Percentiles rank a stretch among this genome's conserved stretches.
Evolutionary conservation across 2,113 vertebrate species (phyloP).

Genomic region (Eulemur rufifrons): DNA sequence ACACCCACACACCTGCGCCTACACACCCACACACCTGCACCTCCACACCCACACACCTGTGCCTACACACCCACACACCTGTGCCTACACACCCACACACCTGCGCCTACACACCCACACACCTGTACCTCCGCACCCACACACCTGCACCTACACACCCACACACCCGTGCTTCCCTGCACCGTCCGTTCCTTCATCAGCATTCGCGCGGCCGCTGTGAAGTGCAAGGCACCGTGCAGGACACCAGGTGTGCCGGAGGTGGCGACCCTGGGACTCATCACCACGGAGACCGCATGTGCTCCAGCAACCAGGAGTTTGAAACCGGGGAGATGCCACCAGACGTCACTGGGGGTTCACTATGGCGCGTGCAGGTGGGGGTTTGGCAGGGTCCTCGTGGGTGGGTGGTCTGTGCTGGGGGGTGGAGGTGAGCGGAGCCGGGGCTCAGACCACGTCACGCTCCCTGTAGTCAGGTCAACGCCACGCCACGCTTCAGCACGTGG

Average conservation of each 20-base stretch:
- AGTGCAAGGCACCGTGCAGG: accelerated
- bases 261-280: accelerated
- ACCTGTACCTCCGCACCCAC: no score
- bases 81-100: no score
- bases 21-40: no score
- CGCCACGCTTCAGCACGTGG: accelerated
- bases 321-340: accelerated
- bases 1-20: no score
- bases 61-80: background rate
- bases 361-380: background rate
- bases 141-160: no score
- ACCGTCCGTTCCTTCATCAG: accelerated
- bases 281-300: background rate
- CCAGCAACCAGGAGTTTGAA: background rate
- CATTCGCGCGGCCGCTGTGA: accelerated
- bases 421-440: background rate
- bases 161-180: background rate
- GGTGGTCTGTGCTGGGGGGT: background rate
- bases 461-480: accelerated
- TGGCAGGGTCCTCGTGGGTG: background rate
- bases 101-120: no score
- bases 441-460: background rate
- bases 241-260: accelerated
- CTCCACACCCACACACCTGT: no score
- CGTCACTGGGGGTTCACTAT: background rate